phyloP scores from a whole-genome alignment of 1,140 invertebrate genomes.

The Rhopalosiphum maidis region DNA sequence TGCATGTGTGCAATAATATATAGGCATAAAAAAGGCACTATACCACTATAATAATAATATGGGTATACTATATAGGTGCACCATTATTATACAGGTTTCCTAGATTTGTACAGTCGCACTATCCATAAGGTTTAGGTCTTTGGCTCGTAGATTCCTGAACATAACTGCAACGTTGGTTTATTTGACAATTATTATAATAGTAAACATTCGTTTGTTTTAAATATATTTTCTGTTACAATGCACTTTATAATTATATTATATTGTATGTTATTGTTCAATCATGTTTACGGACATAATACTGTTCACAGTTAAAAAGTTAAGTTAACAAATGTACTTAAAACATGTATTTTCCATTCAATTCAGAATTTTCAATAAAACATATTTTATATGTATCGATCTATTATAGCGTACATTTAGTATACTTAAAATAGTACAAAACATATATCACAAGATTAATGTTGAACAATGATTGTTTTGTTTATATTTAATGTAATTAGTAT shows the following conservation, averaged over 20 bases:
- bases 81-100: background rate
- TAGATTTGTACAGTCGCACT: background rate
- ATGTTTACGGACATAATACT: background rate
- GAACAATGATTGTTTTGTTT: too few species aligned
- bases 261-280: background rate
- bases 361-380: background rate
- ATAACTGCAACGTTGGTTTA: background rate
- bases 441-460: background rate
- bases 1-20: background rate
- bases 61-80: background rate
- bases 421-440: background rate
- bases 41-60: background rate
- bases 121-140: background rate
- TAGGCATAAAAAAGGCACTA: too few species aligned
- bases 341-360: background rate
- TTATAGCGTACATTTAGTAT: background rate
- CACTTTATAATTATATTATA: background rate
- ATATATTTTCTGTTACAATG: background rate
- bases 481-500: too few species aligned
- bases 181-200: background rate
- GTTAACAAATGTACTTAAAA: background rate
- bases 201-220: background rate
- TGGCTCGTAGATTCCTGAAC: background rate
- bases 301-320: background rate
- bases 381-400: background rate